Conservation (phyloP, 2,888 invertebrate species). For the Candidula unifasciata region DNA sequence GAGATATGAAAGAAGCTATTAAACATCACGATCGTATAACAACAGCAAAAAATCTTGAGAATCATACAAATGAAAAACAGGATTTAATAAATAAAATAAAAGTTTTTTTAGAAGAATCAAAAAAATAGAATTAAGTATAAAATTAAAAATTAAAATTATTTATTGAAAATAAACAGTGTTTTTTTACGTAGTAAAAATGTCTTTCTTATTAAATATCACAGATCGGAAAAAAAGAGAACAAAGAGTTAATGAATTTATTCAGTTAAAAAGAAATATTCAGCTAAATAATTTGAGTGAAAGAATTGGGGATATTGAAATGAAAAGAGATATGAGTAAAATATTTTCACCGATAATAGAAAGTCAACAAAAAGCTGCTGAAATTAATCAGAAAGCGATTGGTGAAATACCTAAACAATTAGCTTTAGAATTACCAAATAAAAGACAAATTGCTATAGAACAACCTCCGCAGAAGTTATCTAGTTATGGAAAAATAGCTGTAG, state of each 20-base stretch:
- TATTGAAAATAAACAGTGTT: no score
- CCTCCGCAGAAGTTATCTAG: no score
- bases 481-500: no score
- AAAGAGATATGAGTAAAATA: neutral
- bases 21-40: neutral
- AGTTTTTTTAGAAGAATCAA: neutral
- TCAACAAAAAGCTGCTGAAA: neutral
- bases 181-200: no score
- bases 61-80: neutral
- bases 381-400: neutral
- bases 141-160: neutral
- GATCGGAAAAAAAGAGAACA: neutral
- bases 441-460: no score
- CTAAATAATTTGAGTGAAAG: slow-evolving; percentile 14
- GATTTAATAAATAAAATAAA: neutral
- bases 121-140: neutral
- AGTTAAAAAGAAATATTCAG: slow-evolving; percentile 24
- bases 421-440: neutral
- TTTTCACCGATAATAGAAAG: neutral
- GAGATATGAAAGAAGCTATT: slow-evolving; percentile 1
- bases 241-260: neutral
- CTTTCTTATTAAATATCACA: slow-evolving; percentile 1
- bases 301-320: slow-evolving; percentile 30
- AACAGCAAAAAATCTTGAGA: neutral
- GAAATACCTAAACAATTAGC: neutral